Evolutionary conservation across 2,797 vertebrate genomes (phyloP).

Genomic region (Mormyrus proboscirostris): DNA sequence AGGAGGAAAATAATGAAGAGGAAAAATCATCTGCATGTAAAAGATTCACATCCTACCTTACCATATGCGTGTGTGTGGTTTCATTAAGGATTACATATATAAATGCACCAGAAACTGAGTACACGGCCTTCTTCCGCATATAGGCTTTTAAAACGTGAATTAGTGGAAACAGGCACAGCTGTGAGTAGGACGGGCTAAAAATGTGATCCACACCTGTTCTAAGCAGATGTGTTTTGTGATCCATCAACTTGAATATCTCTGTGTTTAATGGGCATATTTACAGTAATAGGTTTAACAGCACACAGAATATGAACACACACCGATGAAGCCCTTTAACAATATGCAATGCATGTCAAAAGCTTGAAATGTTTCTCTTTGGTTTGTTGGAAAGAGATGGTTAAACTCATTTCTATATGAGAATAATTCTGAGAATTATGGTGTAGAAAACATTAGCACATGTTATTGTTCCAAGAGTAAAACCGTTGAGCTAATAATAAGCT

Average conservation of each 20-base stretch:
- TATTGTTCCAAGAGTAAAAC: background rate
- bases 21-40: background rate
- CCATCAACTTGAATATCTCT: conserved; percentile 48
- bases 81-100: background rate
- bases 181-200: conserved; percentile 39
- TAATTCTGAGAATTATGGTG: background rate
- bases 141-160: conserved; percentile 42
- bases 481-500: background rate
- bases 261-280: conserved; percentile 47
- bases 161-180: conserved; percentile 44
- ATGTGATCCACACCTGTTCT: conserved; percentile 48
- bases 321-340: conserved; percentile 26
- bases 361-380: background rate
- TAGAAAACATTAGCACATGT: background rate
- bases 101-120: conserved; percentile 25
- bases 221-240: conserved; percentile 52
- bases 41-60: background rate
- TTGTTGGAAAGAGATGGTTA: background rate
- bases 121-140: conserved; percentile 40
- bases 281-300: conserved; percentile 27
- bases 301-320: conserved; percentile 33
- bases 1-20: background rate
- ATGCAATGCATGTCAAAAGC: background rate
- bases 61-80: background rate
- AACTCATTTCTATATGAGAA: background rate